Base-by-base conservation (phyloP, 23 tunicate genomes). In the Pegea sp. region DNA sequence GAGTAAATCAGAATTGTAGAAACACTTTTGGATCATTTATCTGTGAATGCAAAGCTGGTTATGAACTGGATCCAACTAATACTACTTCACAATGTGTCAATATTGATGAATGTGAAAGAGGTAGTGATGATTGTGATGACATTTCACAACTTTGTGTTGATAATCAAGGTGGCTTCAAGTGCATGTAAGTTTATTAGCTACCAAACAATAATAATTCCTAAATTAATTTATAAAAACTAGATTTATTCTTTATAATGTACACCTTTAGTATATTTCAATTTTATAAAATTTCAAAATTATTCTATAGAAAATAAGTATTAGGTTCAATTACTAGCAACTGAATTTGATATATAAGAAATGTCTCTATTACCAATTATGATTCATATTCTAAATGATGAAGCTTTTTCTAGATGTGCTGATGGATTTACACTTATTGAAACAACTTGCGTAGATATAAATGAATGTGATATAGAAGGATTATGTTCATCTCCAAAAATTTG, bases 41-140 rank as follows among this genome's bases (percentile, higher is more conserved):
- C 30, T 56, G 61, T 24, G 43, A 16, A 4, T 54, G 59, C 18
- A 21, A 30, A 2, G 13, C 2, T 27, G 61, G 52, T 18, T 28
- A 28, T 22, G 46, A 38, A 11, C 46, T 11, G 16, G 46, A 8
- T 16, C 13, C 11, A 16, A 53, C n/a, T n/a, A n/a, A n/a, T n/a
- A n/a, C n/a, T n/a, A n/a, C 42, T 4, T 38, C 16, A 11, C 1
- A 26, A 5, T 68, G 74, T 33, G 42, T 28, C 27, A 59, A 68
- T 54, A 30, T 58, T 32, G 31, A 68, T 31, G 74, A 68, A 49
- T 68, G 74, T 27, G 61, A 4, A 24, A 22, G 18, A 1, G 62
- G 46, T 3, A 31, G 29, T 11, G 46, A 38, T 38, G 46, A 38
- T 38, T 38, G 46, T 16, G 16, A 38, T 16, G 16, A 16, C 13